Base-by-base conservation (phyloP, 2,888 invertebrate genomes). In the Bunonema sp. region DNA sequence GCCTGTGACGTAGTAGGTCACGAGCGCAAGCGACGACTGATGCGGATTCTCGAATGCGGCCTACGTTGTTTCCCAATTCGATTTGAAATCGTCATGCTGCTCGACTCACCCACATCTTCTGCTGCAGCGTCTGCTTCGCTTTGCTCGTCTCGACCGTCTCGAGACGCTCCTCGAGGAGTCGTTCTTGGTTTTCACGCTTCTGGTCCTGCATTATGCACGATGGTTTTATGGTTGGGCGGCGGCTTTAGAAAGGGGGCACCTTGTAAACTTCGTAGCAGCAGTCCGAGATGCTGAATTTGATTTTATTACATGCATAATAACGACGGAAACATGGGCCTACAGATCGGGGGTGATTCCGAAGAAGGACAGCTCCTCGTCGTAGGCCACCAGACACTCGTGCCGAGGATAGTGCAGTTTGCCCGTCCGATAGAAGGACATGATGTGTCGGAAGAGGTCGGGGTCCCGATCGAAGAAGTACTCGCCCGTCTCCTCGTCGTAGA, bases 401-500 rank as follows among this genome's bases (percentile, higher is more conserved):
- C 89, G 89, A 35, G 97, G 93, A 72, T 88, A 93, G 74, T 93
- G 91, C 45, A 97, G 76, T 73, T 91, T 91, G n/a, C 97, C 97
- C 33, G 97, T 97, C 56, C 97, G 79, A 73, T 99, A 97, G 71
- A 93, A 97, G 71, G 91, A 93, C 52, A 97, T 79, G 70, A 97
- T 91, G 71, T 97, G 89, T 47, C 93, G 80, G 75, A 97, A 97
- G 65, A 91, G 84, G 69, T 93, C 93, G 33, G 97, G 97, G 73
- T 99, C 97, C 67, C 97, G 80, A 74, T 99, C 97, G 74, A 99
- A 99, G 76, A 97, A 99, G 72, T 93, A 99, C 71, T 99, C 93
- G 19, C 60, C 60, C 24, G 56, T 82, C 67, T 91, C 91, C 71
- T 97, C 93, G 73, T 97, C 93, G 75, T 86, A 97, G 75, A 97